Base-by-base conservation (phyloP, 2,113 vertebrate species). In the Willisornis vidua region DNA sequence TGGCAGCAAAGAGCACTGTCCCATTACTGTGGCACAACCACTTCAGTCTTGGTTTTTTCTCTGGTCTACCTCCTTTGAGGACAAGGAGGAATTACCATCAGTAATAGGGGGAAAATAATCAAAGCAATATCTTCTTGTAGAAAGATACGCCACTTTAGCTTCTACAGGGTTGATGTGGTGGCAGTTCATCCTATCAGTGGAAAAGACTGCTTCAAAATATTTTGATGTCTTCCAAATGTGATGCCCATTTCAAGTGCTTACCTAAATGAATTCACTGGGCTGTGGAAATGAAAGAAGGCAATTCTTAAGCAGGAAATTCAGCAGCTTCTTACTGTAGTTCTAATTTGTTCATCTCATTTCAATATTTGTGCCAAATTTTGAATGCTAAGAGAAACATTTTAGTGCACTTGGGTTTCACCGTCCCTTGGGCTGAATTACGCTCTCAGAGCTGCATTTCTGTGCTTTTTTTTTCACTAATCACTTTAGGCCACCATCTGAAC, bases 201-300 rank as follows among this genome's bases (percentile, higher is more conserved):
- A 73, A 89, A 77, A 33, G 23, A 7, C 22, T n/a, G n/a, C 35
- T 59, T 67, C 26, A 75, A 74, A 91, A 59, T 17, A 10, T 55
- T 77, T 61, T 71, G 23, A 26, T 0, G 1, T 11, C 29, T 91
- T 91, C 81, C 39, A 61, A 15, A 62, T 19, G 12, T 0, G 0
- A 46, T 35, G 13, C 45, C n/a, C 15, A 14, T 82, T 89, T 82
- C 19, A 85, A 78, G 76, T 78, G 67, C 49, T 63, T 84, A 71
- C 0, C n/a, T 25, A n/a, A 66, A 66, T 7, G 0, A 70, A 66
- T 58, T 67, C 2, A 19, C 2, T 1, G 2, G 55, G 57, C 48
- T 79, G 17, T 73, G 41, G 31, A 83, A 87, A 77, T 65, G 31
- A 85, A 86, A 90, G 35, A 19, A 62, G 16, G 37, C 3, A 1